Base-by-base conservation (phyloP, 2,797 vertebrate species). In the Selene dorsalis region DNA sequence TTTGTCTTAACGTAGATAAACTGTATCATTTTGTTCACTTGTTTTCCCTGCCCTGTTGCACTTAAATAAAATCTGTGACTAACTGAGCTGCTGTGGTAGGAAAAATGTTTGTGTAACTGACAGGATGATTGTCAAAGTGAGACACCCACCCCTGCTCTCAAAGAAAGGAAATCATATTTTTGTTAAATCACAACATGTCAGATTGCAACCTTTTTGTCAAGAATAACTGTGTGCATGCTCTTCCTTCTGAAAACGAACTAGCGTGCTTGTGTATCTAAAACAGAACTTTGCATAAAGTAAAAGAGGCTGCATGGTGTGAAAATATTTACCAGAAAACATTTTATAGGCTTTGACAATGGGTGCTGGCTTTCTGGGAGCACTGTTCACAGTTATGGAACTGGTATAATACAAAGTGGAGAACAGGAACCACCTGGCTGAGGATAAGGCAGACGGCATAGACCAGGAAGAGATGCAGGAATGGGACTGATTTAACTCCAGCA, bases 401-500 rank as follows among this genome's bases (percentile, higher is more conserved):
- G 47, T 73, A 55, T 18, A 72, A 66, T 22, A 65, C 58, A 41
- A 79, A 48, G 53, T 65, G 18, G 39, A 67, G 79, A 72, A 80
- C 89, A 90, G 90, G 90, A 91, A 92, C 87, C 91, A 93, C 88
- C 91, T 93, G 87, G 86, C 53, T 63, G 39, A 64, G 84, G 69
- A 80, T 41, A 69, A 69, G 81, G 73, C 73, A 83, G 84, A 88
- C 82, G 83, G 78, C 28, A 13, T 5, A 16, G 64, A 83, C 80
- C 86, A 89, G 88, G 89, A 91, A 89, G 84, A 89, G 72, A 77
- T 72, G 74, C 32, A 73, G 82, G 76, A 72, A 30, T 60, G 76
- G 77, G 86, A 81, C 84, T 39, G 22, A 84, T 85, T 87, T 79
- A 73, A 87, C 82, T 62, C 78, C 69, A 43, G 84, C 72, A 66